Evolutionary conservation across 2,113 vertebrate genomes (phyloP).

Genomic region (Solenodon paradoxus): DNA sequence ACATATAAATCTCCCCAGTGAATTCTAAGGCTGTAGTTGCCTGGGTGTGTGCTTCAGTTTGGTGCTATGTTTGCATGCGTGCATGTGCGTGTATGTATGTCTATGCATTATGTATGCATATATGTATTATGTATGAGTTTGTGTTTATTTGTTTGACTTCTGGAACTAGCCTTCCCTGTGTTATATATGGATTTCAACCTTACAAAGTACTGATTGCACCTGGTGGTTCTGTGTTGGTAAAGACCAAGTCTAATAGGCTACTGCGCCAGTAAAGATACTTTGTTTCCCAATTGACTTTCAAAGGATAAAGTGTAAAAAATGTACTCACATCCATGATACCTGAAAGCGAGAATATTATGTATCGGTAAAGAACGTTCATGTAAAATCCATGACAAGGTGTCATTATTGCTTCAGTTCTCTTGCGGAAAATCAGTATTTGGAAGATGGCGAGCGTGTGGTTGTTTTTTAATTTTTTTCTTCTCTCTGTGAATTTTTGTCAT

Average conservation of each 20-base stretch:
- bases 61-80: not conserved
- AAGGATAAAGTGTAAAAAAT: no score
- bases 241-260: not conserved
- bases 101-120: not conserved
- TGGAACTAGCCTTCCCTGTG: not conserved
- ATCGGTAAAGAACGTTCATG: not conserved
- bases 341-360: not conserved
- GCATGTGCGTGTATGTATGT: no score
- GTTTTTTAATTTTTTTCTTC: not conserved
- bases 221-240: not conserved
- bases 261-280: not conserved
- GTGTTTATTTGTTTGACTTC: not conserved
- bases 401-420: not conserved
- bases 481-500: constrained; percentile 10
- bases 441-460: not conserved
- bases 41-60: not conserved
- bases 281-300: not conserved
- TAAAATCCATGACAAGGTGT: not conserved
- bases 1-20: not conserved
- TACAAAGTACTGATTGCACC: not conserved
- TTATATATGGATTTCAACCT: not conserved
- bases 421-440: not conserved
- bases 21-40: not conserved
- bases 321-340: not conserved
- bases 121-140: not conserved